These are phyloP conservation scores for Rhyacophila evoluta DNA, from an alignment of 2,888 invertebrate species.

Conservation along the genomic window DNA sequence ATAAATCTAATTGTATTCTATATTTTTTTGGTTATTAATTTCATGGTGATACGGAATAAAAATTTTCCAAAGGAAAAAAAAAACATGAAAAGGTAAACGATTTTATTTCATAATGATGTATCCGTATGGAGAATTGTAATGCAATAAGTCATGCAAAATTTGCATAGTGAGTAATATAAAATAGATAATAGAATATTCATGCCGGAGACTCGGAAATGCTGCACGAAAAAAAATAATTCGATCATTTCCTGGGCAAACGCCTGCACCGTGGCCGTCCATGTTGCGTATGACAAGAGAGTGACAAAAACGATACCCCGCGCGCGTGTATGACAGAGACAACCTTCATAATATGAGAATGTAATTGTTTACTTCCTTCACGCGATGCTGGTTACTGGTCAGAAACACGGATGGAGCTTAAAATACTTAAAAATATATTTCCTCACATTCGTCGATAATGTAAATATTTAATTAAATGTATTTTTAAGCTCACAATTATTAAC, in stretches of 20 bases:
- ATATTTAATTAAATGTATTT: no score
- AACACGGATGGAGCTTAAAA: constrained; percentile 6
- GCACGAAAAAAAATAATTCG: not conserved
- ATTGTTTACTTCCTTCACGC: constrained; percentile 9
- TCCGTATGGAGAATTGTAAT: not conserved
- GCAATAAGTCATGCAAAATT: not conserved
- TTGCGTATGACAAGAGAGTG: constrained; percentile 7
- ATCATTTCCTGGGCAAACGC: constrained; percentile 3
- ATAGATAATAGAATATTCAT: not conserved
- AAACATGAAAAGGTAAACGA: no score
- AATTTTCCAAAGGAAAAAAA: no score
- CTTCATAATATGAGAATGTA: not conserved
- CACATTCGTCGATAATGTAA: no score
- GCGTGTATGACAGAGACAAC: constrained; percentile 8
- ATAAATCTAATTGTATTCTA: no score
- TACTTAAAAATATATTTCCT: no score
- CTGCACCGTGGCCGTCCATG: constrained; percentile 8
- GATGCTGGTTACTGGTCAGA: not conserved
- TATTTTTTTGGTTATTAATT: no score
- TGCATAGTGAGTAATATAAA: not conserved
- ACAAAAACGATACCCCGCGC: not conserved
- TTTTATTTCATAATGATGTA: not conserved
- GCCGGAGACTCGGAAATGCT: not conserved
- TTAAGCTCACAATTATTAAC: no score
- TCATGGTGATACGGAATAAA: no score